Conservation (phyloP, 1,140 invertebrate species). For the Rhyacophila brunnea region DNA sequence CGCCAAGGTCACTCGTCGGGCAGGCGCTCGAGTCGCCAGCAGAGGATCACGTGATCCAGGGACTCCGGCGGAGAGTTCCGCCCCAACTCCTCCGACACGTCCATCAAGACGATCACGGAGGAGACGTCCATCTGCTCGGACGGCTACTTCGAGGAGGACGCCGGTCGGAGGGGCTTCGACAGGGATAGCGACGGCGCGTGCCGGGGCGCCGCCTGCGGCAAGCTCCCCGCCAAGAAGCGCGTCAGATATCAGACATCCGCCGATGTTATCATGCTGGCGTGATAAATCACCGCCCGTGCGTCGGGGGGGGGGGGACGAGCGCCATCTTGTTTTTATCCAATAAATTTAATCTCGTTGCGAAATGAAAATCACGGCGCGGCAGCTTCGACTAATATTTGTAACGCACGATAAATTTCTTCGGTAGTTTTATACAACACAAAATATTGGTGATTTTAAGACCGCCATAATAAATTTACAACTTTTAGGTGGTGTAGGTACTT, state of each 20-base stretch:
- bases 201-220: slow-evolving; percentile 6
- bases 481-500: too few species aligned
- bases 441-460: too few species aligned
- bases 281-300: not conserved
- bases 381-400: too few species aligned
- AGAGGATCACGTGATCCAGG: slow-evolving; percentile 35
- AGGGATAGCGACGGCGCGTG: not conserved
- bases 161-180: not conserved
- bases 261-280: slow-evolving; percentile 31
- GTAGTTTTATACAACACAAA: too few species aligned
- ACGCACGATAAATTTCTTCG: too few species aligned
- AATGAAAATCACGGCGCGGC: too few species aligned
- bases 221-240: slow-evolving; percentile 23
- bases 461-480: too few species aligned
- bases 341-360: too few species aligned
- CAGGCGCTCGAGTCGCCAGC: slow-evolving; percentile 45
- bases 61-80: slow-evolving; percentile 29
- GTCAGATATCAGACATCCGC: slow-evolving; percentile 28
- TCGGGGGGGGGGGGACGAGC: too few species aligned
- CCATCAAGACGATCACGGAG: slow-evolving; percentile 31
- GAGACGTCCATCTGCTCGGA: slow-evolving; percentile 22
- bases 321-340: too few species aligned
- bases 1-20: slow-evolving; percentile 42
- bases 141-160: slow-evolving; percentile 17
- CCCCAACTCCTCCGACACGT: slow-evolving; percentile 11